Base-by-base conservation (phyloP, 2,888 invertebrate genomes). In the Caenorhabditis becei region DNA sequence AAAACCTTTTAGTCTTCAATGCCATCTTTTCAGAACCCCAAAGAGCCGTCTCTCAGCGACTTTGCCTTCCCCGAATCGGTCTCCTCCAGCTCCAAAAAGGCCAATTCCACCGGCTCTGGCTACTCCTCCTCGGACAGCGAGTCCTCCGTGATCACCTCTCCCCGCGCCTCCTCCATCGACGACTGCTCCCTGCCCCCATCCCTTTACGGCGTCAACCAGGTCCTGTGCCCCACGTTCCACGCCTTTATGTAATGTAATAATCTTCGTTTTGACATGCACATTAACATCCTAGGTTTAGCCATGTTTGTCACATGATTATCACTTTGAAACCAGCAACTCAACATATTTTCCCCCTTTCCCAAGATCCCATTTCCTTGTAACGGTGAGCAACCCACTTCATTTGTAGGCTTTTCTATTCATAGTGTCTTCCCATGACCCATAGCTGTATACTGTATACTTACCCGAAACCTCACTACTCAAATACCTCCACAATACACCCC, bases 261-360 rank as follows among this genome's bases (percentile, higher is more conserved):
- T 20, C 70, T 5, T 11, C 26, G 16, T 18, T 20, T n/a, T 54
- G 20, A 66, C 32, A 18, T 32, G 16, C 14, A 65, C 24, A 66
- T 66, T 53, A 56, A 26, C 35, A 26, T n/a, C 28, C 54, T 74
- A 74, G 72, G 65, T 65, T 63, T 74, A 74, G 72, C 72, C 72
- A 74, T 74, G 72, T 74, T 63, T 65, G 72, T 74, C 72, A 74
- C 72, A 74, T 74, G 72, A 65, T 65, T 74, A 74, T 74, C 72
- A 74, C 65, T 61, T 74, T 74, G 5, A 63, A 62, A 35, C 56
- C 63, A 54, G 20, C 24, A 51, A 51, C 11, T 7, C 8, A 24
- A 51, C 20, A 51, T 5, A 23, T 14, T 24, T 4, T 24, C 8
- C 18, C 8, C 18, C 8, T 49, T 18, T 18, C 47, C n/a, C 11